phyloP scores from a whole-genome alignment of 2,113 vertebrate species.

The Vanacampus margaritifer region DNA sequence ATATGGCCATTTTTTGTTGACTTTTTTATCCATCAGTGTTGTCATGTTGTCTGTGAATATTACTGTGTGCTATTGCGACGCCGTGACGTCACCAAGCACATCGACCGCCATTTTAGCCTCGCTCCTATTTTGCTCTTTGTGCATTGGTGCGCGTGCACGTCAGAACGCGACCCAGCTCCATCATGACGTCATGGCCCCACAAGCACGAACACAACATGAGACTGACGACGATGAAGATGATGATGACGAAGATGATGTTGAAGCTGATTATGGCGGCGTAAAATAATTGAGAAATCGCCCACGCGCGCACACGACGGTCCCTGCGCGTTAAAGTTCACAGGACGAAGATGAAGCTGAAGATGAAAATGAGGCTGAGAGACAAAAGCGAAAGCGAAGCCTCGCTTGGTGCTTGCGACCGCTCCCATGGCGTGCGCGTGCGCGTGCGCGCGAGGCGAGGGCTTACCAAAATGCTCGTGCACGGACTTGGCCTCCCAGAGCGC shows the following conservation, averaged over 20 bases:
- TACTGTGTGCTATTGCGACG: no score
- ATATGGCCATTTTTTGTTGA: no score
- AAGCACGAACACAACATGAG: neutral
- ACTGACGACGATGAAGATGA: neutral
- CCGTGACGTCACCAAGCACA: neutral
- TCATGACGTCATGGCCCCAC: neutral
- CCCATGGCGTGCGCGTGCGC: constrained; percentile 63
- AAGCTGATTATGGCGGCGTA: no score
- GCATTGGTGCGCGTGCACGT: neutral
- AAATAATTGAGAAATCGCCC: no score
- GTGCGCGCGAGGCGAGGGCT: constrained; percentile 47
- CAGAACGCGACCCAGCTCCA: neutral
- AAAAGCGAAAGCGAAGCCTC: constrained; percentile 33
- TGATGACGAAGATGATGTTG: no score
- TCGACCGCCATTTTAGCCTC: neutral
- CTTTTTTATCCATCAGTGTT: no score
- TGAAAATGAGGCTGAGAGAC: constrained; percentile 14
- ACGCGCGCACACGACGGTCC: neutral
- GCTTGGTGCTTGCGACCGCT: constrained; percentile 50
- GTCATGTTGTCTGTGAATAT: no score
- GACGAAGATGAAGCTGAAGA: neutral
- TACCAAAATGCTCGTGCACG: constrained; percentile 63
- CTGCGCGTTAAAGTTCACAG: neutral
- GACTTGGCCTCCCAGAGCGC: constrained; percentile 59
- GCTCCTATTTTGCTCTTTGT: neutral